Percentiles rank a stretch among this genome's conserved stretches.
phyloP scores from a whole-genome alignment of 2,888 invertebrate genomes.

The Cenopis cana region DNA sequence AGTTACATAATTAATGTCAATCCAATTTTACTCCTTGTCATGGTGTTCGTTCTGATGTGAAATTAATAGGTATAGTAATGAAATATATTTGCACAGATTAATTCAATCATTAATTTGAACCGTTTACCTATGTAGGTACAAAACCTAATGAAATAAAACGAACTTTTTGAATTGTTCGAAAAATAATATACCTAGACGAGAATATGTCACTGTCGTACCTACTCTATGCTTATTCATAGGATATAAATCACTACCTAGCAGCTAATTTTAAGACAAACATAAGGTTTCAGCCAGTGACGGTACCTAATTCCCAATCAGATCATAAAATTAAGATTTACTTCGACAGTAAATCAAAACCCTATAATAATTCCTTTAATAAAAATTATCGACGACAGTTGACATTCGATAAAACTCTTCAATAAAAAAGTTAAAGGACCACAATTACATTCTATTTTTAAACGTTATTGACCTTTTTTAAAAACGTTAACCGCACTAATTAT shows the following conservation, averaged over 20 bases:
- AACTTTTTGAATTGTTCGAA: background rate
- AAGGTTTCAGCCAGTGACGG: background rate
- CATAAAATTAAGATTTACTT: slow-evolving; percentile 1
- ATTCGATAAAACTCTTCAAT: slow-evolving; percentile 20
- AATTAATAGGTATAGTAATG: too few species aligned
- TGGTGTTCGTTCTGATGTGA: background rate
- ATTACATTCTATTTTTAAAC: slow-evolving; percentile 19
- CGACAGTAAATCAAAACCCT: background rate
- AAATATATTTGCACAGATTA: background rate
- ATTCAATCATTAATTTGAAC: too few species aligned
- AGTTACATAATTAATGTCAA: background rate
- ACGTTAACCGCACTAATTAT: slow-evolving; percentile 37
- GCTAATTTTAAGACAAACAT: background rate
- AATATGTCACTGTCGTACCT: background rate
- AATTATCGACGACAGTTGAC: slow-evolving; percentile 38
- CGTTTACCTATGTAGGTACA: too few species aligned
- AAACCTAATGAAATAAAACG: too few species aligned
- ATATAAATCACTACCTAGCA: too few species aligned
- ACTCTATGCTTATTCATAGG: background rate
- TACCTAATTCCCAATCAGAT: too few species aligned
- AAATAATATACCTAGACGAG: background rate
- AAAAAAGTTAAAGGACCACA: slow-evolving; percentile 6
- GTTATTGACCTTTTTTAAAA: slow-evolving; percentile 22
- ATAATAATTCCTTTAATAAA: slow-evolving; percentile 17
- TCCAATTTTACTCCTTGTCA: too few species aligned